Evolutionary conservation across 2,113 vertebrate genomes (phyloP).

Genomic region (Myotis brandtii): DNA sequence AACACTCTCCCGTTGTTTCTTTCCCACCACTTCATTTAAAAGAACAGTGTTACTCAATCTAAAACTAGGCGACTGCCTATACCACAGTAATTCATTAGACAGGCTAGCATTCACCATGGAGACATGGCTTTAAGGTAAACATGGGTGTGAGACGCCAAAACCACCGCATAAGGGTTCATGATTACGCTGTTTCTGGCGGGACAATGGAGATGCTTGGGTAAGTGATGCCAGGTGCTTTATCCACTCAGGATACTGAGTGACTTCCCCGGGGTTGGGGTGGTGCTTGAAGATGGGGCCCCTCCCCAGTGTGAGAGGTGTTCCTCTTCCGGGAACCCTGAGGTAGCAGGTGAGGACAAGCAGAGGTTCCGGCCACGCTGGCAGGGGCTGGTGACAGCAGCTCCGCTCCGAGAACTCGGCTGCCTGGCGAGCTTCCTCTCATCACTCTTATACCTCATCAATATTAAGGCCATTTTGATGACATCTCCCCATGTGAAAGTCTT

Average conservation of each 20-base stretch:
- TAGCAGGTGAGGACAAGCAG: rapidly evolving
- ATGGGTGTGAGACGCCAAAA: conserved; percentile 19
- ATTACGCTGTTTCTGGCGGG: conserved; percentile 53
- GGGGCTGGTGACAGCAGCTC: conserved; percentile 20
- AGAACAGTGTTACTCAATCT: not conserved
- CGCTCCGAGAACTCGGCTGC: not conserved
- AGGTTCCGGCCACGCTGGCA: not conserved
- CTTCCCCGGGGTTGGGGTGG: conserved; percentile 39
- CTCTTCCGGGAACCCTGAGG: not conserved
- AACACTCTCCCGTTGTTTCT: not conserved
- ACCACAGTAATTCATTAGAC: not conserved
- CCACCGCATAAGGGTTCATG: conserved; percentile 33
- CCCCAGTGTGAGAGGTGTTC: not conserved
- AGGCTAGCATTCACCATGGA: not conserved
- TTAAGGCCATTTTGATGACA: conserved; percentile 58
- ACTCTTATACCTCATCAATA: not conserved
- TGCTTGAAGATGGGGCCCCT: conserved; percentile 43
- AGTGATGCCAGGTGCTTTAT: conserved; percentile 60
- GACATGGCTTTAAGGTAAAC: not conserved
- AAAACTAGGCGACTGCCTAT: conserved; percentile 35
- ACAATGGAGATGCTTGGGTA: conserved; percentile 52
- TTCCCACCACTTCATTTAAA: conserved; percentile 28
- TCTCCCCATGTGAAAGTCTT: conserved; percentile 64
- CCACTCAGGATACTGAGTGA: not conserved
- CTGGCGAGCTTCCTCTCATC: not conserved